Evolutionary conservation across 1,140 invertebrate species (phyloP).

Genomic region (Akabosia matsudoensis): DNA sequence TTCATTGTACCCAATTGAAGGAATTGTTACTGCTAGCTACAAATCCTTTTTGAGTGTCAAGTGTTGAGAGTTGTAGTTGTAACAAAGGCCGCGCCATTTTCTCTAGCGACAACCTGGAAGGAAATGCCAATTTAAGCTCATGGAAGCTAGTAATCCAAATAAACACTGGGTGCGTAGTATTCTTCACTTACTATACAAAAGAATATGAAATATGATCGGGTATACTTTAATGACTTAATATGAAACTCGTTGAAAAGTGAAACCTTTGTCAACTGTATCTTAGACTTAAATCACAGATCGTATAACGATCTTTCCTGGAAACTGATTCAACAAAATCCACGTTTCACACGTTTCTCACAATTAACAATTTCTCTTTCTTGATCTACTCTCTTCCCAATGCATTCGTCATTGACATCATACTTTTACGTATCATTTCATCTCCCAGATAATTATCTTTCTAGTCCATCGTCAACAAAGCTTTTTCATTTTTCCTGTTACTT

Average conservation of each 20-base stretch:
- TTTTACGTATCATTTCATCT: neutral
- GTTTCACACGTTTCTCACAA: neutral
- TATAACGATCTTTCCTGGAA: no score
- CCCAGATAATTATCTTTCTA: neutral
- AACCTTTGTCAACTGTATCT: no score
- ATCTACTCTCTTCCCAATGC: neutral
- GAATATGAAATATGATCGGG: neutral
- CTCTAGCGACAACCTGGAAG: neutral
- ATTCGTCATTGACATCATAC: neutral
- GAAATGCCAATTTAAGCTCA: constrained; percentile 20
- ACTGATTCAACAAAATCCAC: no score
- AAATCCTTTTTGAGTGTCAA: neutral
- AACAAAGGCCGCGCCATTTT: neutral
- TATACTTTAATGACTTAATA: neutral
- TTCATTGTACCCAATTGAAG: no score
- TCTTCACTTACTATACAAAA: neutral
- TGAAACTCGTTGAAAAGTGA: no score
- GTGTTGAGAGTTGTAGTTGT: neutral
- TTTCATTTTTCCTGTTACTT: no score
- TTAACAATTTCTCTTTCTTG: neutral
- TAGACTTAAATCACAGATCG: no score
- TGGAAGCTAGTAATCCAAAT: constrained; percentile 22
- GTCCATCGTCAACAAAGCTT: constrained; percentile 11
- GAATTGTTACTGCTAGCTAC: no score
- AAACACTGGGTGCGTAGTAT: constrained; percentile 7